Percentiles rank a stretch among this genome's conserved stretches.
Evolutionary conservation across 2,888 invertebrate genomes (phyloP).

Genomic region (Drosophila formosana): DNA sequence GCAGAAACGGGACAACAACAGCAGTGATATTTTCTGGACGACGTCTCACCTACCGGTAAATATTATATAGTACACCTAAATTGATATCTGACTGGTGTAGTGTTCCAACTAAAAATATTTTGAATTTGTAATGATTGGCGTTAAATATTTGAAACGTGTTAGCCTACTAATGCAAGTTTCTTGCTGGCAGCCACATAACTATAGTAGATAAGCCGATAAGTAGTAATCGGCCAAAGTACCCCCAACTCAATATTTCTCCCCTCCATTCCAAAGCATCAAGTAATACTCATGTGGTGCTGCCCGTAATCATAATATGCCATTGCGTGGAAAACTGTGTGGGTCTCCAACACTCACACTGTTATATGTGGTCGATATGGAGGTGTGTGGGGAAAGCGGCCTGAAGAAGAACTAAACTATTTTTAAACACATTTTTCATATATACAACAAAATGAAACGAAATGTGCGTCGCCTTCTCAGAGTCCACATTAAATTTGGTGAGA

Average conservation of each 20-base stretch:
- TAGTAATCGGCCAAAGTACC: conserved; percentile 23
- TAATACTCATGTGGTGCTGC: conserved; percentile 37
- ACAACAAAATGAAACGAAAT: conserved; percentile 50
- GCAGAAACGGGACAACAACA: neutral
- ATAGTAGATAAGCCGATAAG: conserved; percentile 16
- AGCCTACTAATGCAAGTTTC: conserved; percentile 11
- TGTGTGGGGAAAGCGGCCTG: neutral
- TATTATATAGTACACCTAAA: neutral
- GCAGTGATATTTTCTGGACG: neutral
- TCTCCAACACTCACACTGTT: conserved; percentile 20
- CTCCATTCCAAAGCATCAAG: neutral
- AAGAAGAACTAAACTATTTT: conserved; percentile 68
- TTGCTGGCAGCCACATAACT: conserved; percentile 14
- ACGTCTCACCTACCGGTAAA: conserved; percentile 18
- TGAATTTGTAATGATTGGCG: neutral
- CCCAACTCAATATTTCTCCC: neutral
- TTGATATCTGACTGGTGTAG: too few species aligned
- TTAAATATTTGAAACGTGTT: conserved; percentile 7
- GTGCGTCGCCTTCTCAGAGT: conserved; percentile 26
- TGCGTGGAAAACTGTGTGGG: conserved; percentile 53
- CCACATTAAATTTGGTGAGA: conserved; percentile 10
- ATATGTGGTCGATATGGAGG: neutral
- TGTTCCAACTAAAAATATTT: neutral
- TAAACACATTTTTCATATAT: conserved; percentile 64
- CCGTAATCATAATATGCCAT: conserved; percentile 43